These are phyloP conservation scores for Chelonus formosanus DNA, from an alignment of 2,888 invertebrate genomes.

Conservation along the genomic window DNA sequence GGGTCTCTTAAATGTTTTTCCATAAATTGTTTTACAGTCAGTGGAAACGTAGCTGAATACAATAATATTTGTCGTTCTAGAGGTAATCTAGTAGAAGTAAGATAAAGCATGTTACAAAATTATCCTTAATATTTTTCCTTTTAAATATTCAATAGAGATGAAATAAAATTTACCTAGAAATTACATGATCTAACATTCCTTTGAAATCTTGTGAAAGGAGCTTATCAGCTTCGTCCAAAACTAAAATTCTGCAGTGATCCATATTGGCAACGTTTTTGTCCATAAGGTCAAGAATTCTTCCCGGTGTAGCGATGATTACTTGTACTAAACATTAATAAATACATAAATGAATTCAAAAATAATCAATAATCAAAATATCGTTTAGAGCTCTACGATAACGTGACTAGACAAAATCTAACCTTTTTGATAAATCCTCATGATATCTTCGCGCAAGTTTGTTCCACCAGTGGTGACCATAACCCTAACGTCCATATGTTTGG, in stretches of 20 bases:
- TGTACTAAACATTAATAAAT: conserved; percentile 74
- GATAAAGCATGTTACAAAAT: not conserved
- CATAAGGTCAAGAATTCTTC: conserved; percentile 99
- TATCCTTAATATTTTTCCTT: not conserved
- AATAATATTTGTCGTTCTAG: conserved; percentile 95
- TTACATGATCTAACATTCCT: conserved; percentile 98
- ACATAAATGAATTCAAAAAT: no score
- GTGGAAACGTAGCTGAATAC: conserved; percentile 98
- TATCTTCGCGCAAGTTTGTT: conserved; percentile 96
- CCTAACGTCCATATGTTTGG: conserved; percentile 96
- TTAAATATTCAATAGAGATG: not conserved
- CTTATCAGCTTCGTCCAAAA: conserved; percentile 99
- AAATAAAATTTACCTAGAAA: conserved; percentile 69
- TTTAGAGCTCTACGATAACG: no score
- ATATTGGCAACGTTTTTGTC: conserved; percentile 95
- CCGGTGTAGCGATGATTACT: conserved; percentile 98
- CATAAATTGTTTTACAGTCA: conserved; percentile 99
- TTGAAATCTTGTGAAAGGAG: conserved; percentile 98
- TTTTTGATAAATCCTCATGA: conserved; percentile 99
- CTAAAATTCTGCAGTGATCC: conserved; percentile 95
- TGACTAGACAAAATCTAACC: conserved; percentile 68
- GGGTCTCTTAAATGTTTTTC: conserved; percentile 95
- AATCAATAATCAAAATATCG: no score
- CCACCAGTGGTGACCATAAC: conserved; percentile 99
- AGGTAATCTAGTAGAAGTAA: conserved; percentile 75